A percentile compares a stretch with the other conserved stretches of the same genome.
phyloP scores from a whole-genome alignment of 2,113 vertebrate genomes.

The Mesitornis unicolor region DNA sequence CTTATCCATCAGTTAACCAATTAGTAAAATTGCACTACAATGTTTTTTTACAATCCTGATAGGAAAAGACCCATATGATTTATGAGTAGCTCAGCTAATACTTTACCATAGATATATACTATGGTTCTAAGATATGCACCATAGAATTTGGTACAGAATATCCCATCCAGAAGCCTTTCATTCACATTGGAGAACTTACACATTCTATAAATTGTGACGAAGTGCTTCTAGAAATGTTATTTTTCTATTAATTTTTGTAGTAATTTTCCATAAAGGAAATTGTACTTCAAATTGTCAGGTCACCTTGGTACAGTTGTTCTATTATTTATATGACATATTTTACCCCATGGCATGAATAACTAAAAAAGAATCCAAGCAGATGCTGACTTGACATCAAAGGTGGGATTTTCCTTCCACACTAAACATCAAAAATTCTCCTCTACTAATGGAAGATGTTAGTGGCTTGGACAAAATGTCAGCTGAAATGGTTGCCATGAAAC shows the following conservation, averaged over 20 bases:
- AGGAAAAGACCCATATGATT: background rate
- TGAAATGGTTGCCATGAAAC: background rate
- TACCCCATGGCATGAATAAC: background rate
- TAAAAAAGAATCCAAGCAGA: slow-evolving; percentile 15
- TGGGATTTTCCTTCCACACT: background rate
- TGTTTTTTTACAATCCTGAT: background rate
- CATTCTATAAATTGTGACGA: background rate
- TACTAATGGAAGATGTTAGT: background rate
- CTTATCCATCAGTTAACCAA: background rate
- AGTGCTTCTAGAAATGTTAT: background rate
- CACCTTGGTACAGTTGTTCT: background rate
- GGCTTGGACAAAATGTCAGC: background rate
- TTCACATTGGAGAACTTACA: background rate
- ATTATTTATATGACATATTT: background rate
- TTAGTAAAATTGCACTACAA: background rate
- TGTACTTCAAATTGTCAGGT: background rate
- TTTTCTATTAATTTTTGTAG: background rate
- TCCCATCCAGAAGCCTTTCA: background rate
- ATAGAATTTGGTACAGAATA: background rate
- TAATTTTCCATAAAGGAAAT: slow-evolving; percentile 14
- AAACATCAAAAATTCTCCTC: background rate
- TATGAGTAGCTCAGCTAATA: background rate
- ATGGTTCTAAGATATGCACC: background rate
- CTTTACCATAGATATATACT: background rate
- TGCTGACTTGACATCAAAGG: background rate